Evolutionary conservation across 2,888 invertebrate genomes (phyloP), one percentile per base, ranked within the genome.

Genomic region (Cybosia mesomella): DNA sequence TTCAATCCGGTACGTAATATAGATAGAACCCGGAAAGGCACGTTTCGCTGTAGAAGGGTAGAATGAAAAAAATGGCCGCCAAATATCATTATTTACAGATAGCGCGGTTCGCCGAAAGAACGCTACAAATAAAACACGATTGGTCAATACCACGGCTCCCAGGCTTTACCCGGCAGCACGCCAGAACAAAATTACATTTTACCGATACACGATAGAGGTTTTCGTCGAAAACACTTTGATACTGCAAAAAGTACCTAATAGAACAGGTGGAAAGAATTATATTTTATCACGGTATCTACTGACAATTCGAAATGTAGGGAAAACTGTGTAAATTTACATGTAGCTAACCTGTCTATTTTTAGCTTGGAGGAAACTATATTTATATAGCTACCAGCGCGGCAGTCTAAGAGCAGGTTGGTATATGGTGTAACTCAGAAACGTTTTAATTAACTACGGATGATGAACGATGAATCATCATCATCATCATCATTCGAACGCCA

Each of bases 111-210:
- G 43, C 18, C 13, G 43, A 43, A 43, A 43, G 43, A 43, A 43
- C 43, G 43, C 7, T 18, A 18, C 43, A 43, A 43, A 43, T 43
- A 43, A 43, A 43, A 43, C 28, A 28, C 43, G 43, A 43, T 43
- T 18, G 43, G 43, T 43, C n/a, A 54, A 54, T 21, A 43, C 43
- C 8, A 54, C 43, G 39, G 15, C 13, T 39, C 39, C 39, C 55
- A 24, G 55, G 1, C 11, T 24, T 22, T 24, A 4, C 57, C 24
- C 57, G 57, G 57, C 10, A 57, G 28, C 57, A 24, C 57, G 57
- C 57, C 24, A 57, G 57, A 57, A 28, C 63, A 22, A 54, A 60
- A 60, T 39, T 21, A 60, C 36, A 8, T 34, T 34, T 28, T 58
- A 21, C 58, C 39, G 21, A 22, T 57, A 22, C 22, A 15, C 57